Evolutionary conservation across 2,797 vertebrate species (phyloP).

Genomic region (Tadarida brasiliensis): DNA sequence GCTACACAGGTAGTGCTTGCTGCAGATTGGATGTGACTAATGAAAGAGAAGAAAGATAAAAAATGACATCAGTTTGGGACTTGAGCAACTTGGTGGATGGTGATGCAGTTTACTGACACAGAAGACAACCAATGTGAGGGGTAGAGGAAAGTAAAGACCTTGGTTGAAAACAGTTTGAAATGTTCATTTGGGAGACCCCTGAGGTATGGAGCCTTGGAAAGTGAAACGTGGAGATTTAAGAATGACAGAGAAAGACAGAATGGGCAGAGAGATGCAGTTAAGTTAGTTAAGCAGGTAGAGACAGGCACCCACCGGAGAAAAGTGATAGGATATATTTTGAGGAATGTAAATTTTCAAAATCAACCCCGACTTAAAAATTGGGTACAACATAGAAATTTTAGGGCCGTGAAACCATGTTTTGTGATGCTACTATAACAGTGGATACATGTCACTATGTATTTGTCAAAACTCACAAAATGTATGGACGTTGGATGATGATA

Average conservation of each 20-base stretch:
- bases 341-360: neutral
- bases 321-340: neutral
- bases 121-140: neutral
- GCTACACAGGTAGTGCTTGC: neutral
- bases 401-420: neutral
- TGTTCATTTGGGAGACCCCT: neutral
- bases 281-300: neutral
- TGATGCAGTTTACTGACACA: neutral
- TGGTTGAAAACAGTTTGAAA: neutral
- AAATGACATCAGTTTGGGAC: neutral
- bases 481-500: neutral
- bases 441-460: neutral
- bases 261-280: neutral
- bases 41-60: neutral
- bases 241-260: neutral
- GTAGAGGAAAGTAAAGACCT: neutral
- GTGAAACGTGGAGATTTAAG: neutral
- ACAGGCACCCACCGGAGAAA: neutral
- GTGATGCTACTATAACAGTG: neutral
- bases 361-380: neutral
- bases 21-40: neutral
- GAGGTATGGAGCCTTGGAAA: neutral
- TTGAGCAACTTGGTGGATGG: neutral
- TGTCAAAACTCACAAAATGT: neutral
- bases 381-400: neutral